Evolutionary conservation across 2,113 vertebrate genomes (phyloP).

Genomic region (Pelusios castaneus): DNA sequence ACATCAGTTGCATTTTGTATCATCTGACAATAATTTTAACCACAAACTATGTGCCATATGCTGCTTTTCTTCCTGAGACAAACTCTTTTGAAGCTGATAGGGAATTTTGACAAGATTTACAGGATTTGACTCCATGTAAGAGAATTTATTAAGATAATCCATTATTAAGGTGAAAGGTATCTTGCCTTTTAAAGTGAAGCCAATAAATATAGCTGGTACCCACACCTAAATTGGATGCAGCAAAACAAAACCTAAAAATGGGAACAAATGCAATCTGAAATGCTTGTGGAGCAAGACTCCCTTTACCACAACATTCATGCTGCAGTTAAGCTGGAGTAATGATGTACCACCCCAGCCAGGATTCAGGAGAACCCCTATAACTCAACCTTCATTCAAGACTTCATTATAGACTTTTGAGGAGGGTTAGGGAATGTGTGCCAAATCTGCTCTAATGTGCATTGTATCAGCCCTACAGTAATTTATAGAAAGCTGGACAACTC

Average conservation of each 20-base stretch:
- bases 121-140: neutral
- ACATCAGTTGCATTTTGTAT: neutral
- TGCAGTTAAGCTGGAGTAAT: neutral
- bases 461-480: neutral
- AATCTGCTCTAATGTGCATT: neutral
- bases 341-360: neutral
- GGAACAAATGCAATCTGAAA: neutral
- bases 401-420: neutral
- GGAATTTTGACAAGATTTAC: neutral
- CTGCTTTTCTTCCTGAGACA: neutral
- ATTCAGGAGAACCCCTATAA: neutral
- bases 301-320: neutral
- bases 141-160: neutral
- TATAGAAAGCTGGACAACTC: neutral
- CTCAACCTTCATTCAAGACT: neutral
- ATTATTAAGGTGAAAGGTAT: neutral
- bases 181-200: neutral
- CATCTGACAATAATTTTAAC: slow-evolving; percentile 13
- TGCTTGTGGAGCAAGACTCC: neutral
- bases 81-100: neutral
- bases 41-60: neutral
- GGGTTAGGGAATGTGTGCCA: neutral
- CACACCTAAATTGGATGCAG: neutral
- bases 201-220: neutral
- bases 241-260: neutral